Evolutionary conservation across 1,140 invertebrate genomes (phyloP).

Genomic region (Diachasma alloeum): DNA sequence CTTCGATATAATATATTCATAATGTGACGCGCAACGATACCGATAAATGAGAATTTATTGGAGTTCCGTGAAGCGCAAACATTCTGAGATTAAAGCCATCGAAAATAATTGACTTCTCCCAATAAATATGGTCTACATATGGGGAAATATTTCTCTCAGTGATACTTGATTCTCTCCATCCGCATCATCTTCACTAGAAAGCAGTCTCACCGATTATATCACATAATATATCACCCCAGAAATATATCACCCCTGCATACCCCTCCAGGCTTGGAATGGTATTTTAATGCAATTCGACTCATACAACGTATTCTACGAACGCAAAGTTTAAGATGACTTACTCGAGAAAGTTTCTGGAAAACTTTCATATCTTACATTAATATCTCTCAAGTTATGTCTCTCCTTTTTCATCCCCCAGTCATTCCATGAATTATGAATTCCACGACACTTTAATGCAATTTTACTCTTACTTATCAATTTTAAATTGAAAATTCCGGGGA

Average conservation of each 20-base stretch:
- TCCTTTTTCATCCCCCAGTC: constrained; percentile 1
- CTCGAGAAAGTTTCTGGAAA: constrained; percentile 18
- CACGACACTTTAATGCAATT: constrained; percentile 25
- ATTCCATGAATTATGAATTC: constrained; percentile 19
- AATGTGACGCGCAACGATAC: too few relatives aligned
- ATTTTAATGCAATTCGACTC: constrained; percentile 29
- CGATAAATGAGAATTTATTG: too few relatives aligned
- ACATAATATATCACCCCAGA: background rate
- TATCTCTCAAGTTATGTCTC: constrained; percentile 15
- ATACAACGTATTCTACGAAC: constrained; percentile 5
- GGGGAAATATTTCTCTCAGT: too few relatives aligned
- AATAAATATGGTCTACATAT: too few relatives aligned
- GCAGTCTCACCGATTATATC: background rate
- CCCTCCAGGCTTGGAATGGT: constrained; percentile 13
- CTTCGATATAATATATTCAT: too few relatives aligned
- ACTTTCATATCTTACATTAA: constrained; percentile 31
- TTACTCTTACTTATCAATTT: constrained; percentile 12
- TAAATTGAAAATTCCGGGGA: background rate
- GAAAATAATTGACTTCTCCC: too few relatives aligned
- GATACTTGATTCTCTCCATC: too few relatives aligned
- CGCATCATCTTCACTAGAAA: background rate
- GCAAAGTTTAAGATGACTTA: constrained; percentile 27
- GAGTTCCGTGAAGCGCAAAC: too few relatives aligned
- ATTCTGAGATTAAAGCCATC: too few relatives aligned
- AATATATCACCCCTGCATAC: constrained; percentile 4